Percentiles rank a stretch among this genome's conserved stretches.
Conservation (phyloP, 2,888 invertebrate species). For the Dasysyrphus albostriatus region DNA sequence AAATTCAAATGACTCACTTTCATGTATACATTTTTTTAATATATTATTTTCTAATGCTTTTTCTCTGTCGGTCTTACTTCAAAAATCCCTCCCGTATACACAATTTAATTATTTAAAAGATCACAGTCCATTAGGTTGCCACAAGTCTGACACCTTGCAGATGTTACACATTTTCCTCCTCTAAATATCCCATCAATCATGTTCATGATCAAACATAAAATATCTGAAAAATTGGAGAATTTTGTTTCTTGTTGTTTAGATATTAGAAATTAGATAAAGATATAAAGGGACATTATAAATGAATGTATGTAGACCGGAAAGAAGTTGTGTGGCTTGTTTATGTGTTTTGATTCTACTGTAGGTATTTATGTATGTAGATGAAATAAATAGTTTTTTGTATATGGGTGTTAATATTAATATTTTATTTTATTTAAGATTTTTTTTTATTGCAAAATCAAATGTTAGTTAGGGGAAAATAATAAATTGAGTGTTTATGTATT, state of each 20-base stretch:
- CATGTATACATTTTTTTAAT: not conserved
- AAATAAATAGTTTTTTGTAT: slow-evolving; percentile 16
- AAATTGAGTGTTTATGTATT: slow-evolving; percentile 17
- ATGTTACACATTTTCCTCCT: slow-evolving; percentile 62
- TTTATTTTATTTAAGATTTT: no score
- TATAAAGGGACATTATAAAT: not conserved
- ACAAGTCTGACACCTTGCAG: slow-evolving; percentile 57
- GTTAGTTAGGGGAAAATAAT: not conserved
- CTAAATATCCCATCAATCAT: slow-evolving; percentile 70
- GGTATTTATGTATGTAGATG: slow-evolving; percentile 8
- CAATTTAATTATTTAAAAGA: slow-evolving; percentile 11
- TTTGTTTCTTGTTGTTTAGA: not conserved
- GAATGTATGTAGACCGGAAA: not conserved
- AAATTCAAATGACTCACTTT: not conserved
- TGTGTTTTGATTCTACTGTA: not conserved
- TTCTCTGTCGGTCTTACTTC: not conserved
- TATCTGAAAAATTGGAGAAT: not conserved
- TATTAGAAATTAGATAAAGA: not conserved
- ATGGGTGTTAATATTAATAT: not conserved
- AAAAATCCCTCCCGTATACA: not conserved
- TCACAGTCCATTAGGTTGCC: slow-evolving; percentile 49
- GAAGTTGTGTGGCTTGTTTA: slow-evolving; percentile 6
- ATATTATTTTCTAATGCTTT: not conserved
- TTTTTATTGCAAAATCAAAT: no score
- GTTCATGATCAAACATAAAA: slow-evolving; percentile 13